phyloP scores from a whole-genome alignment of 2,888 invertebrate species.

The Acanthosepion pharaonis region DNA sequence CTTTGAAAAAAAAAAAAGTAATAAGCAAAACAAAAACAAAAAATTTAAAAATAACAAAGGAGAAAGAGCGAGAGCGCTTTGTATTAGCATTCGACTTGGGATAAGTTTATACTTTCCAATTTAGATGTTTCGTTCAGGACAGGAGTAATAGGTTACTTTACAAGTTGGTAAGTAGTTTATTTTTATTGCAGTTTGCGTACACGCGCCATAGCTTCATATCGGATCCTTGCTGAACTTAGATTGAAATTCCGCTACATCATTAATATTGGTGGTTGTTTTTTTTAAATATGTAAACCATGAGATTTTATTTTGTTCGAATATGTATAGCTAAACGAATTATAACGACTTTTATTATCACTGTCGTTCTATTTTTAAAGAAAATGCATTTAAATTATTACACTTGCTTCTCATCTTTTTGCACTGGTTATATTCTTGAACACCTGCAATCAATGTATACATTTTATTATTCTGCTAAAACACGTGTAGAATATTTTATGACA shows the following conservation, averaged over 20 bases:
- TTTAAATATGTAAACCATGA: background rate
- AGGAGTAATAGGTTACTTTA: conserved; percentile 37
- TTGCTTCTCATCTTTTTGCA: background rate
- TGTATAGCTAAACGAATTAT: background rate
- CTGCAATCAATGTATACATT: conserved; percentile 1
- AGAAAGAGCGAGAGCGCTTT: background rate
- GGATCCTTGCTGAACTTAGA: background rate
- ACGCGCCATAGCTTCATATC: background rate
- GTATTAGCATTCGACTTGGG: background rate
- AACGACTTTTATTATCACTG: background rate
- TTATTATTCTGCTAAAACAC: background rate
- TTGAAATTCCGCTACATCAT: background rate
- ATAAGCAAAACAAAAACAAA: background rate
- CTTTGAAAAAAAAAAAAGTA: background rate
- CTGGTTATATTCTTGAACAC: background rate
- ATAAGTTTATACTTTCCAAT: conserved; percentile 25
- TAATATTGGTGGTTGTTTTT: background rate
- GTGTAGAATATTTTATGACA: conserved; percentile 24
- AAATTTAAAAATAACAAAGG: too few relatives aligned
- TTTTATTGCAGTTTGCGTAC: background rate
- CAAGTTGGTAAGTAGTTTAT: background rate
- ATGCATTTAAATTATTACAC: background rate
- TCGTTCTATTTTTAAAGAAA: background rate
- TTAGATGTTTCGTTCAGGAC: conserved; percentile 41
- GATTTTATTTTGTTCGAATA: too few relatives aligned